phyloP scores from a whole-genome alignment of 2,797 vertebrate genomes.

The Carcharodon carcharias region DNA sequence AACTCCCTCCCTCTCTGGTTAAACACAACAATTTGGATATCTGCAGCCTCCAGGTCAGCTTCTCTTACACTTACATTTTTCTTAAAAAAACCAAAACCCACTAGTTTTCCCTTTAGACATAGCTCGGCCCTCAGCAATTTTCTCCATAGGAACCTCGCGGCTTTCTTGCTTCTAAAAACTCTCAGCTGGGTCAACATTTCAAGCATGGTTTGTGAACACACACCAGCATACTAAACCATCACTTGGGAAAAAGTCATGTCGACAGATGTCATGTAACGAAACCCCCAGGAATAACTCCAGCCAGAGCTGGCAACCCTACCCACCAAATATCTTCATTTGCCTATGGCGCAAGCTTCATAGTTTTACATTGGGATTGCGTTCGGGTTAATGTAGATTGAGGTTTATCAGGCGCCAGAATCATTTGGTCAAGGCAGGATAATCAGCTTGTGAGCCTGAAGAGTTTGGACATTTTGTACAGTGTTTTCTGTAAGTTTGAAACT shows the following conservation, averaged over 20 bases:
- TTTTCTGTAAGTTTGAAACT: neutral
- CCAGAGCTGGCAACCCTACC: neutral
- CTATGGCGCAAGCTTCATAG: neutral
- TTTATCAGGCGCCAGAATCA: neutral
- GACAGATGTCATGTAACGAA: neutral
- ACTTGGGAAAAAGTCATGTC: too few relatives aligned
- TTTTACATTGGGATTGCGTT: neutral
- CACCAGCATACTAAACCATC: neutral
- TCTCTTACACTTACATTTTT: too few relatives aligned
- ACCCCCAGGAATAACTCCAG: neutral
- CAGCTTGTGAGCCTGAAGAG: neutral
- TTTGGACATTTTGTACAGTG: neutral
- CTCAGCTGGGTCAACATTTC: too few relatives aligned
- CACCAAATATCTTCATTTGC: neutral
- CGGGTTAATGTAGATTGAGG: neutral
- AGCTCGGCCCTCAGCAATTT: too few relatives aligned
- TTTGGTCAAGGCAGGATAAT: neutral
- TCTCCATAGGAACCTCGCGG: too few relatives aligned
- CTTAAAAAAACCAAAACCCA: too few relatives aligned
- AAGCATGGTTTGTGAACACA: too few relatives aligned
- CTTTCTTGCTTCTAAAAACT: too few relatives aligned
- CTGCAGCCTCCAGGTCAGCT: too few relatives aligned
- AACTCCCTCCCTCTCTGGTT: too few relatives aligned
- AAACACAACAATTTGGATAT: too few relatives aligned
- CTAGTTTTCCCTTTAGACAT: too few relatives aligned